These are phyloP conservation scores for Porites cylindrica DNA, from an alignment of 92 coral and sea anemone genomes.

Conservation along the genomic window DNA sequence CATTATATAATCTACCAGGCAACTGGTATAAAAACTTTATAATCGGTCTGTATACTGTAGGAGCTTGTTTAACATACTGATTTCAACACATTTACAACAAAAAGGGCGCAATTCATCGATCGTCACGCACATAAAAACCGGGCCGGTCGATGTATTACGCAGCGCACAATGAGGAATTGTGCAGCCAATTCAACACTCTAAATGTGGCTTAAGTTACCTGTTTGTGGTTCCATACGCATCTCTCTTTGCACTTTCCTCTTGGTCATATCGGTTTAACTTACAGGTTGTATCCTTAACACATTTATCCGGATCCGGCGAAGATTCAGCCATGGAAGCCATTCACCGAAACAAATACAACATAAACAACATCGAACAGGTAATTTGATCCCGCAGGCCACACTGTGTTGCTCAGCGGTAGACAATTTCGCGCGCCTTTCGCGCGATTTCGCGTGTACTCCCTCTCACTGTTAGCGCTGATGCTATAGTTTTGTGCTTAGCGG, in stretches of 20 bases:
- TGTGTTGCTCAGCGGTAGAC: neutral
- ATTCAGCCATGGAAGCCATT: neutral
- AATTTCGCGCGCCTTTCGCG: neutral
- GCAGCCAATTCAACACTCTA: too few species aligned
- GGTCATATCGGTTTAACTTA: neutral
- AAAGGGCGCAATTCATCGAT: too few species aligned
- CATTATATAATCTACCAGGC: too few species aligned
- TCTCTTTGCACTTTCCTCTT: neutral
- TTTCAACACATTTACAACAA: too few species aligned
- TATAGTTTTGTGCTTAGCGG: too few species aligned
- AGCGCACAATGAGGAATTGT: too few species aligned
- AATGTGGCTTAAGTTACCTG: neutral
- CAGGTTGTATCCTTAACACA: neutral
- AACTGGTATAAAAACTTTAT: too few species aligned
- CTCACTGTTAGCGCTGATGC: too few species aligned
- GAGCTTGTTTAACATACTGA: too few species aligned
- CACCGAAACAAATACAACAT: neutral
- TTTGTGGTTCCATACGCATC: neutral
- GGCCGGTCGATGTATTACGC: too few species aligned
- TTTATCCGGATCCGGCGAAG: neutral
- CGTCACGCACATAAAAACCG: too few species aligned
- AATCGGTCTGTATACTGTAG: too few species aligned
- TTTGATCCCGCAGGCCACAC: neutral
- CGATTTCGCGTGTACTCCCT: neutral
- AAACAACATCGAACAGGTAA: neutral